Evolutionary conservation across 2,888 invertebrate genomes (phyloP).

Genomic region (Mesorhabditis spiculigera): DNA sequence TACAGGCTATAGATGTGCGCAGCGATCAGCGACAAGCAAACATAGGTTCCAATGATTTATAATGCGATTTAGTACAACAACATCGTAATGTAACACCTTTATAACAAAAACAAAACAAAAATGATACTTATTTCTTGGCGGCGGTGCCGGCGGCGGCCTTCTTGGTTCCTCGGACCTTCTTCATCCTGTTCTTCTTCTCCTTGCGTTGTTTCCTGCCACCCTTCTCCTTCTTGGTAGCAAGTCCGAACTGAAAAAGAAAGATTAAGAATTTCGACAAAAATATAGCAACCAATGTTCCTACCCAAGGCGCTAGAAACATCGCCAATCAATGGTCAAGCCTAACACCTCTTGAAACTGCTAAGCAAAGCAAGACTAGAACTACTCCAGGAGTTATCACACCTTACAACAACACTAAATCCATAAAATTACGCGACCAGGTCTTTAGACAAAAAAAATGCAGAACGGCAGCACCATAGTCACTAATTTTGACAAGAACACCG

Average conservation of each 20-base stretch:
- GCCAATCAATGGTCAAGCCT: not conserved
- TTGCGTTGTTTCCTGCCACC: constrained; percentile 97
- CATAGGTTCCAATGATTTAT: not conserved
- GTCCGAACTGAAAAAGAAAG: constrained; percentile 70
- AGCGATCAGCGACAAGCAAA: too few relatives aligned
- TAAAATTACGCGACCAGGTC: too few relatives aligned
- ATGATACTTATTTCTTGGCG: constrained; percentile 71
- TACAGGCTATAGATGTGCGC: too few relatives aligned
- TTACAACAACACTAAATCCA: too few relatives aligned
- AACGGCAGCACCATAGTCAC: too few relatives aligned
- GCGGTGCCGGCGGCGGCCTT: constrained; percentile 86
- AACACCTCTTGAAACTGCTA: not conserved
- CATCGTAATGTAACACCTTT: not conserved
- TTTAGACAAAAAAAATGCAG: too few relatives aligned
- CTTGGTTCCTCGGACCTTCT: constrained; percentile 96
- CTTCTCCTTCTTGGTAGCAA: constrained; percentile 72
- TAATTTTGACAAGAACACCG: too few relatives aligned
- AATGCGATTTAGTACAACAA: not conserved
- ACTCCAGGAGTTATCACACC: not conserved
- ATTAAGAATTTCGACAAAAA: not conserved
- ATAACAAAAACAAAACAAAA: not conserved
- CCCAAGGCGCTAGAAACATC: not conserved
- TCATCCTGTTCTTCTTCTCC: constrained; percentile 99
- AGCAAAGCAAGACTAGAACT: not conserved
- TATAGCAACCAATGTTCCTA: not conserved